Evolutionary conservation across 2,888 invertebrate genomes (phyloP).

Genomic region (Thera obeliscata): DNA sequence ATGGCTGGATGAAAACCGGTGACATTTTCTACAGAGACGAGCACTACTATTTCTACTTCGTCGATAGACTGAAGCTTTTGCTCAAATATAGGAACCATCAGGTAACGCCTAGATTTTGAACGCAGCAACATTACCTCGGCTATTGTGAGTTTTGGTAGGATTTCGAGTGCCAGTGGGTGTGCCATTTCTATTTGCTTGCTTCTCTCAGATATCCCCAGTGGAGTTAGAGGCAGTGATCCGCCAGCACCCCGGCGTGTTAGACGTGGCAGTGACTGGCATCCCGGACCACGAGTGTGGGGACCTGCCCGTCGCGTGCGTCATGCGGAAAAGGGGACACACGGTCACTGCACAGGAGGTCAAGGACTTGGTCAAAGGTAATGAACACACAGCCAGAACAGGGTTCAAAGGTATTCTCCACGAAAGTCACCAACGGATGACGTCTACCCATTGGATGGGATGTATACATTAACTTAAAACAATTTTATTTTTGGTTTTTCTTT

Average conservation of each 20-base stretch:
- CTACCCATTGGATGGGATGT: no score
- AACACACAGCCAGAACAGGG: no score
- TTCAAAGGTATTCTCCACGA: no score
- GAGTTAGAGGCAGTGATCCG: constrained; percentile 61
- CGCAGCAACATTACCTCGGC: no score
- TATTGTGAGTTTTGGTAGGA: no score
- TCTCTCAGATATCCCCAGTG: constrained; percentile 58
- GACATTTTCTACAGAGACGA: constrained; percentile 82
- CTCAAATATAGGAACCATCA: constrained; percentile 80
- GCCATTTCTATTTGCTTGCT: no score
- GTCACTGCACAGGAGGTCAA: constrained; percentile 60
- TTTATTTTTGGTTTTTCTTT: no score
- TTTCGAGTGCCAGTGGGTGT: no score
- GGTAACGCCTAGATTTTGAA: constrained; percentile 47
- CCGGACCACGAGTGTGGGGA: constrained; percentile 57
- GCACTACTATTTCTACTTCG: constrained; percentile 73
- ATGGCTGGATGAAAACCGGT: constrained; percentile 80
- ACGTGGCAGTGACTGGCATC: constrained; percentile 61
- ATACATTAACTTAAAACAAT: no score
- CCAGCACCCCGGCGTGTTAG: constrained; percentile 57
- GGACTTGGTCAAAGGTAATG: constrained; percentile 47
- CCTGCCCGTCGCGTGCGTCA: constrained; percentile 61
- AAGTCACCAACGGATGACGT: no score
- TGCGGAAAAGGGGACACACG: constrained; percentile 40
- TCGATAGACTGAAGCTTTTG: constrained; percentile 81